These are phyloP conservation scores for Valencia hispanica DNA, from an alignment of 2,797 vertebrate species.

Conservation along the genomic window DNA sequence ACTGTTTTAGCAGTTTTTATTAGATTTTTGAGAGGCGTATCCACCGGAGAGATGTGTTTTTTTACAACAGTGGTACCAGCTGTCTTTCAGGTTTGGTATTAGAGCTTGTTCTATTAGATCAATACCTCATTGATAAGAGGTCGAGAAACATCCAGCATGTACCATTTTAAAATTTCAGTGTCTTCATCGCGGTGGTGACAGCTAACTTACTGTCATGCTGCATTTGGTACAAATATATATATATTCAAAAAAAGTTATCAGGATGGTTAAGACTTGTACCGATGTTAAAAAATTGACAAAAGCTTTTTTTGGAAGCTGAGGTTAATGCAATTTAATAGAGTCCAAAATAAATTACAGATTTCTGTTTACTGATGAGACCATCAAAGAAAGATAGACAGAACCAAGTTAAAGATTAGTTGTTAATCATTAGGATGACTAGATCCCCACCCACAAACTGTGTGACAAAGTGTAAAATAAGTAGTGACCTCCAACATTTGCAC, in stretches of 20 bases:
- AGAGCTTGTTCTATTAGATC: not conserved
- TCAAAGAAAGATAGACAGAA: no score
- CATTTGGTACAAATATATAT: conserved; percentile 13
- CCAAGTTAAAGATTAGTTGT: no score
- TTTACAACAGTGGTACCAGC: not conserved
- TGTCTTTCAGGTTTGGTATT: not conserved
- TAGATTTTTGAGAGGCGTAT: not conserved
- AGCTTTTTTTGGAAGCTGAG: not conserved
- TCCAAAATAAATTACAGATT: not conserved
- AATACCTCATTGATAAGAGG: conserved; percentile 23
- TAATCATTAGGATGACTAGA: no score
- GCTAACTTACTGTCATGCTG: conserved; percentile 24
- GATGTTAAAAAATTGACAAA: not conserved
- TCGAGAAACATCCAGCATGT: conserved; percentile 47
- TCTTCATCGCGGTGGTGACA: conserved; percentile 27
- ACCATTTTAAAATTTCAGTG: conserved; percentile 38
- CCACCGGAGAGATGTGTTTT: not conserved
- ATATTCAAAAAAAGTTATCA: conserved; percentile 13
- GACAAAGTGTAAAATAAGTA: no score
- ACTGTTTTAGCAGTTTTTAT: not conserved
- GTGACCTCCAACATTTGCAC: no score
- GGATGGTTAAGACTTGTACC: conserved; percentile 25
- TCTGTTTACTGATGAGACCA: not conserved
- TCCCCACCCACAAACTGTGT: no score
- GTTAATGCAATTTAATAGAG: not conserved